Evolutionary conservation across 2,888 invertebrate species (phyloP), one percentile per base, ranked within the genome.

Genomic region (Minunthozetes semirufus): DNA sequence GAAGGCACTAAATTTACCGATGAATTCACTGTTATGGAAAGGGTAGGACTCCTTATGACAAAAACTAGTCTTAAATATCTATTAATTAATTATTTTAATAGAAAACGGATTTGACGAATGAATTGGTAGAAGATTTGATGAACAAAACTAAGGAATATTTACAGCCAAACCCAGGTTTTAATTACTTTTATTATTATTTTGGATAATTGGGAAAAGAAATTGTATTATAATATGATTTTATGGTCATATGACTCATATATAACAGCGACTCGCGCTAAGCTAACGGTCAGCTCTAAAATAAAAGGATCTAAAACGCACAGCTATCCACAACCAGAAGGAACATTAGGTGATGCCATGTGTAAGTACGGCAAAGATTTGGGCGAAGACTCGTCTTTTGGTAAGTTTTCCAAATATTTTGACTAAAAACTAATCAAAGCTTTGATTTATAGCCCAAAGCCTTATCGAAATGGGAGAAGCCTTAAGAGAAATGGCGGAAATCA

Each of bases 11-110:
- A 97, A 86, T 88, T 99, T 83, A 98, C 98, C 86, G 89, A 97
- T 85, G 97, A 98, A 82, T 99, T 97, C 84, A 88, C 93, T 87
- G 97, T 98, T 83, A 97, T 99, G 97, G 99, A 99, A 87, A 90
- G 93, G 95, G 33, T 33, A 33, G 33, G 33, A 3, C 3, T 33
- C n/a, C n/a, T n/a, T n/a, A n/a, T n/a, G n/a, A n/a, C n/a, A n/a
- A 50, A 50, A 50, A 50, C 50, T n/a, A 56, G 22, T 56, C 6
- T 19, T 8, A 6, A 8, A 56, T 8, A 6, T 5, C 2, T 4
- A 22, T 27, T 66, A 25, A 27, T 22, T 11, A n/a, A 63, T 68
- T 71, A 71, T 27, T 73, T 72, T 72, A 6, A 71, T n/a, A 48
- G 38, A 97, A 96, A 91, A 95, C 97, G 80, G 99, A 99, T 85